Evolutionary conservation across 2,888 invertebrate genomes (phyloP), one percentile per base, ranked within the genome.

Genomic region (Sicus ferrugineus): DNA sequence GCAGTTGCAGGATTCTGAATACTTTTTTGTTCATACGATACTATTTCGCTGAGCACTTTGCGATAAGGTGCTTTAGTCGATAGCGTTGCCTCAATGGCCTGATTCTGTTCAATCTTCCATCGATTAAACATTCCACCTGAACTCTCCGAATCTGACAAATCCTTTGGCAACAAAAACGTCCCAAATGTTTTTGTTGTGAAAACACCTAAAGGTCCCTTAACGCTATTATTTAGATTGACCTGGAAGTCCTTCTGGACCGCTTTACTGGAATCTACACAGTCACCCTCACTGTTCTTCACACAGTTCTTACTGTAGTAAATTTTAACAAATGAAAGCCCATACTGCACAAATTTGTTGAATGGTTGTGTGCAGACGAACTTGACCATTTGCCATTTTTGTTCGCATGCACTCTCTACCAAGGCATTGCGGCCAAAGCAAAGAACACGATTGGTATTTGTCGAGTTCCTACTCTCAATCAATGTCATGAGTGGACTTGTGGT

Each of bases 321-420:
- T 77, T 90, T 92, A 62, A 96, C 86, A 84, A 96, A 96, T 0
- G 93, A 91, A 16, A 96, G 82, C 0, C 96, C 96, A 84, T 90
- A 96, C 84, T 92, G 89, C 68, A 90, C 88, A 75, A 90, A 90
- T 80, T 89, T 92, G 81, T 94, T 94, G 84, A 94, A 96, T 0
- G 95, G 95, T 84, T 97, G 97, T 4, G 91, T 89, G 84, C 95
- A 96, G 3, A 94, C 89, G 58, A 96, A 84, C 80, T 95, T 93
- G 26, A 96, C 83, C 67, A 92, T 86, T 84, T 95, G 93, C 95
- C 95, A 96, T 83, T 92, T 92, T 80, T 91, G 88, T 1, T 85
- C 82, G 23, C 88, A 82, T 19, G 86, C 85, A 3, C 66, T 70
- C 67, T 88, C 86, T 1, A 88, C 86, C 23, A 96, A 86, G 71